A percentile compares a stretch with the other conserved stretches of the same genome.
Conservation (phyloP, 2,888 invertebrate species). For the Gerris lacustris region DNA sequence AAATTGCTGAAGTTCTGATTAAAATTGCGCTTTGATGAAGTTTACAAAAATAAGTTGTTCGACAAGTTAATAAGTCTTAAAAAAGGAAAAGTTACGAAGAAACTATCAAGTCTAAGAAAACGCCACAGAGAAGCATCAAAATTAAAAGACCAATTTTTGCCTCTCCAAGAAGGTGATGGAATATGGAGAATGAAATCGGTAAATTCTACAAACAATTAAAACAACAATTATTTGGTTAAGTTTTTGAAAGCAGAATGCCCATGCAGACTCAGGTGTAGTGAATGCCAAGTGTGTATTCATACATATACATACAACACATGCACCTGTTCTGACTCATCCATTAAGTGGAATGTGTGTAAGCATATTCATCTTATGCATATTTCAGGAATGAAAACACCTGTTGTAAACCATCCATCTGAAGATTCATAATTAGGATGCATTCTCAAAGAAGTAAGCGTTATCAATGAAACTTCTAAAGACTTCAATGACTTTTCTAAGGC, state of each 20-base stretch:
- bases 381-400: too few relatives aligned
- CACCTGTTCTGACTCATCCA: slow-evolving; percentile 16
- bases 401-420: too few relatives aligned
- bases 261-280: slow-evolving; percentile 16
- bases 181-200: neutral
- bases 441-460: too few relatives aligned
- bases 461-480: too few relatives aligned
- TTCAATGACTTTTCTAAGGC: too few relatives aligned
- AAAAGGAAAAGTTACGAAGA: slow-evolving; percentile 31
- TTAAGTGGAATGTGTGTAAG: slow-evolving; percentile 22
- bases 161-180: neutral
- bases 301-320: slow-evolving; percentile 20
- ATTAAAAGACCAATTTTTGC: neutral
- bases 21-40: slow-evolving; percentile 24
- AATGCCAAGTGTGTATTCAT: slow-evolving; percentile 21
- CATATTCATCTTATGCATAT: slow-evolving; percentile 18
- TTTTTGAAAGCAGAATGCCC: slow-evolving; percentile 7
- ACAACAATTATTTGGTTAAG: neutral
- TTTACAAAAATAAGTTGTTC: slow-evolving; percentile 30
- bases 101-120: slow-evolving; percentile 7
- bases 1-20: neutral
- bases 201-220: neutral
- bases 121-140: neutral
- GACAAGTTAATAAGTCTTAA: slow-evolving; percentile 26
- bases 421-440: too few relatives aligned